phyloP scores from a whole-genome alignment of 2,797 vertebrate species.

The Cygnus olor region DNA sequence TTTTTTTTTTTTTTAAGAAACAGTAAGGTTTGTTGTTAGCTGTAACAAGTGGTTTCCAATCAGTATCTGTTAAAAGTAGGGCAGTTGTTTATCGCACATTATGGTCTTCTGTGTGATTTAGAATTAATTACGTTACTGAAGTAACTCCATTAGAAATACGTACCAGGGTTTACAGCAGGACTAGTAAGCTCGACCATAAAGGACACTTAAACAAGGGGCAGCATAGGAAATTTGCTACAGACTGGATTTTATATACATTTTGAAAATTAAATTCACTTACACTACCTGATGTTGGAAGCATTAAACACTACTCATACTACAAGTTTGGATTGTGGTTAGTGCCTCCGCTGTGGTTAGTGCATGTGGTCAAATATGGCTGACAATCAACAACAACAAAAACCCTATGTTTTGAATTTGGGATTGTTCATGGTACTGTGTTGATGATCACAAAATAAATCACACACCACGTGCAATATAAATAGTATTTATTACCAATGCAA shows the following conservation, averaged over 20 bases:
- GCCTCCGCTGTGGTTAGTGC: not conserved
- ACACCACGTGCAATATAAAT: slow-evolving; percentile 7
- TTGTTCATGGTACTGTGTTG: not conserved
- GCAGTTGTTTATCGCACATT: not conserved
- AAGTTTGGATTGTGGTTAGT: not conserved
- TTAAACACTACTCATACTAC: not conserved
- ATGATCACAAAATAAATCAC: not conserved
- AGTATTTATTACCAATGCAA: slow-evolving; percentile 59
- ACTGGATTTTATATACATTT: no score
- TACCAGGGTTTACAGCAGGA: not conserved
- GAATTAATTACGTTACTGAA: not conserved
- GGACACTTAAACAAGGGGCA: not conserved
- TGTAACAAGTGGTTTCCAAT: not conserved
- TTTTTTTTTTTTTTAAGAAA: not conserved
- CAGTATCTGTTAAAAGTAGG: not conserved
- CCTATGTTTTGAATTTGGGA: not conserved
- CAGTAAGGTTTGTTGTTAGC: not conserved
- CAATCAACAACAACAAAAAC: not conserved
- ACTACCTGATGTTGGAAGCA: not conserved
- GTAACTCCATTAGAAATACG: not conserved
- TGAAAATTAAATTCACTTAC: not conserved
- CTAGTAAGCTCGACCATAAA: not conserved
- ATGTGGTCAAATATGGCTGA: not conserved
- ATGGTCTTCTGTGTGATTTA: not conserved
- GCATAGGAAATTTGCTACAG: not conserved